Conservation (phyloP, 2,888 invertebrate species). For the Cheilosia grossa region DNA sequence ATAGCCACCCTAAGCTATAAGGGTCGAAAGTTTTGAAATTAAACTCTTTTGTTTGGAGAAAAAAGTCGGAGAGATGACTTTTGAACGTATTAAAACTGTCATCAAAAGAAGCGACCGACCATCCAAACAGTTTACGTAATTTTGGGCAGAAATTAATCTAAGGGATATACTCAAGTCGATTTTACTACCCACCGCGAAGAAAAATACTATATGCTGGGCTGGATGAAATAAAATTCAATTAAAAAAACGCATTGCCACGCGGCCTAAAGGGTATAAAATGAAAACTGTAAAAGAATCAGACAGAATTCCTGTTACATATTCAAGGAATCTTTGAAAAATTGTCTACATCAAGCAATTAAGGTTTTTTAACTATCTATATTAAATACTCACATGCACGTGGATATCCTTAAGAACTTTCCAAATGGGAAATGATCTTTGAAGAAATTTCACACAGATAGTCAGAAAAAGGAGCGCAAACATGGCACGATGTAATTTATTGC, state of each 20-base stretch:
- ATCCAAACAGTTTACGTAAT: constrained; percentile 9
- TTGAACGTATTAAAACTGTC: constrained; percentile 2
- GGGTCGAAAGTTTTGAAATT: constrained; percentile 4
- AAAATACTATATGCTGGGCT: neutral
- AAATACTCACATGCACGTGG: constrained; percentile 25
- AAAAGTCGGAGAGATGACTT: neutral
- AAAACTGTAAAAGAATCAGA: neutral
- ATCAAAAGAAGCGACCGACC: neutral
- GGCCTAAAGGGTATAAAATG: constrained; percentile 18
- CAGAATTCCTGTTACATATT: constrained; percentile 1
- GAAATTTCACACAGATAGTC: neutral
- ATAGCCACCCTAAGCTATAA: constrained; percentile 11
- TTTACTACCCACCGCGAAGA: constrained; percentile 1
- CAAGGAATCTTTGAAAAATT: neutral
- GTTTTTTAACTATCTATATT: constrained; percentile 25
- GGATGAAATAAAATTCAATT: constrained; percentile 16
- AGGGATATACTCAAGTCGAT: constrained; percentile 26
- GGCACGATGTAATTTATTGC: constrained; percentile 47
- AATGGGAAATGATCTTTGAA: constrained; percentile 45
- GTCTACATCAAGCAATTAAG: neutral
- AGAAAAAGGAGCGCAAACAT: neutral
- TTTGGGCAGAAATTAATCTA: neutral
- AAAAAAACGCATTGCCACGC: constrained; percentile 9
- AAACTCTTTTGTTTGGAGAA: neutral
- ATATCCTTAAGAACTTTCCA: constrained; percentile 32